Conservation (phyloP, 2,888 invertebrate genomes). For the Nomada goodeniana region DNA sequence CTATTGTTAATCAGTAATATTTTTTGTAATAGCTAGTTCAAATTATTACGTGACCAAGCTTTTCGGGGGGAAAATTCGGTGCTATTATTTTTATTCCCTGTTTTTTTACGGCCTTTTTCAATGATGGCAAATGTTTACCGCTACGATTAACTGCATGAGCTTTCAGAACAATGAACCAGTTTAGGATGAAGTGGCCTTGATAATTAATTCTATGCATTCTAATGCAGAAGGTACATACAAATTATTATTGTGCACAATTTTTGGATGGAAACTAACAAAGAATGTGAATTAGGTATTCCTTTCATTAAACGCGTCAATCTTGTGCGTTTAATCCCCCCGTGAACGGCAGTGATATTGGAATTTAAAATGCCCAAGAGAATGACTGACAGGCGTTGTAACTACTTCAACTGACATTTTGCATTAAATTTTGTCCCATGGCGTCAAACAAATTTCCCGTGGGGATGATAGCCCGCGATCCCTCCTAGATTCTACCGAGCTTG, state of each 20-base stretch:
- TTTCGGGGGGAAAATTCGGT: no score
- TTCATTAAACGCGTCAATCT: slow-evolving; percentile 3
- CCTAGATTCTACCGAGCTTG: slow-evolving; percentile 26
- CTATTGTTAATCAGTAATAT: no score
- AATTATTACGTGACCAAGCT: no score
- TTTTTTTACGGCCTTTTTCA: no score
- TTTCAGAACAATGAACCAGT: no score
- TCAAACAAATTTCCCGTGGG: slow-evolving; percentile 38
- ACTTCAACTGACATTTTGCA: slow-evolving; percentile 48
- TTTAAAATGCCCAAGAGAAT: slow-evolving; percentile 35
- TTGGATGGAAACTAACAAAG: background rate
- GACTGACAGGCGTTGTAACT: slow-evolving; percentile 35
- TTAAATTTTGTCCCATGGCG: slow-evolving; percentile 43
- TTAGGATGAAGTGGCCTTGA: no score
- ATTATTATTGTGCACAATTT: background rate
- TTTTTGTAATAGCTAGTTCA: no score
- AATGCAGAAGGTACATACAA: no score
- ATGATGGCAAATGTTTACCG: no score
- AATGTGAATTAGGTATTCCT: background rate
- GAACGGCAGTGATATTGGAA: slow-evolving; percentile 2
- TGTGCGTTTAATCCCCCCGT: background rate
- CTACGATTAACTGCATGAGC: no score
- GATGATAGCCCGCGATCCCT: slow-evolving; percentile 13
- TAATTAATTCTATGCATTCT: no score
- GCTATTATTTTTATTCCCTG: no score